These are phyloP conservation scores for Trachelus troglodyta DNA, from an alignment of 2,888 invertebrate genomes.

Conservation along the genomic window DNA sequence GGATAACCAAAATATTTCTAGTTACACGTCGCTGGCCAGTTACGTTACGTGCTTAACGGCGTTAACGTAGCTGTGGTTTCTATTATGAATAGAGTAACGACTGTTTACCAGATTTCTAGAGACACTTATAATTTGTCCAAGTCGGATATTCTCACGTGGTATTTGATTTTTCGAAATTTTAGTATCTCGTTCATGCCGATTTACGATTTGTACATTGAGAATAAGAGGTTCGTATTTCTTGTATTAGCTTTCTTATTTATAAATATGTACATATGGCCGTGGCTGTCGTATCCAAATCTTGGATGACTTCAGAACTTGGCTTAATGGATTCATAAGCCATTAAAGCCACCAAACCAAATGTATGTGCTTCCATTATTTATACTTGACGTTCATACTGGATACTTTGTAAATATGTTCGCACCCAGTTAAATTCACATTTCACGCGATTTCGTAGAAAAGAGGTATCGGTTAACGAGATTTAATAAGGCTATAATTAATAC, in stretches of 20 bases:
- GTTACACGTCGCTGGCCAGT: background rate
- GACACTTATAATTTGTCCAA: background rate
- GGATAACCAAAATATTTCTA: background rate
- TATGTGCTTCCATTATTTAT: background rate
- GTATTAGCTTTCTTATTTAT: too few species aligned
- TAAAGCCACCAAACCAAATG: background rate
- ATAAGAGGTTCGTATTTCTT: background rate
- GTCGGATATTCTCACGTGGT: background rate
- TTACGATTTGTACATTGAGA: background rate
- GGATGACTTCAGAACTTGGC: background rate
- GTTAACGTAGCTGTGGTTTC: background rate
- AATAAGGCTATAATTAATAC: background rate
- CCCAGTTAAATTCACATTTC: slow-evolving; percentile 50
- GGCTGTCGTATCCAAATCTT: background rate
- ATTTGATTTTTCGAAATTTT: background rate
- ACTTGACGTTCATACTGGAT: slow-evolving; percentile 19
- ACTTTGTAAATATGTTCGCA: slow-evolving; percentile 50
- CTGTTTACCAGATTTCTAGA: background rate
- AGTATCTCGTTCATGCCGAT: background rate
- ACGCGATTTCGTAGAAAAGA: background rate
- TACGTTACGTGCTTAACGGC: background rate
- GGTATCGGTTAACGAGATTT: background rate
- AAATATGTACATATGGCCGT: too few species aligned
- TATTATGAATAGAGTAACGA: background rate
- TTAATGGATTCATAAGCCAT: background rate